A percentile compares a stretch with the other conserved stretches of the same genome.
These are phyloP conservation scores for Lamproptera curius DNA, from an alignment of 2,888 invertebrate species.

Conservation along the genomic window DNA sequence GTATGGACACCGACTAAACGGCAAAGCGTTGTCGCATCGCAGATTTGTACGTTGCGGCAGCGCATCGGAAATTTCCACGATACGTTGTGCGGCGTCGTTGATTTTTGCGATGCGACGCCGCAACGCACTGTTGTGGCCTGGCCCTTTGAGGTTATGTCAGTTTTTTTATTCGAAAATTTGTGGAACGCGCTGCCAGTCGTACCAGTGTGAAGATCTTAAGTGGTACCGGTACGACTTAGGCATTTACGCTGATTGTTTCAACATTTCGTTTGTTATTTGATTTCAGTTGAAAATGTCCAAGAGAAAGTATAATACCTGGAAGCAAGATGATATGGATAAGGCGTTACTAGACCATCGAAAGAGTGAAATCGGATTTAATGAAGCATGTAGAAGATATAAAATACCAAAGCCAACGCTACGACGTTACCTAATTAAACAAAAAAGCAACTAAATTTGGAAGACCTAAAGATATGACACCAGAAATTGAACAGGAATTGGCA, in stretches of 20 bases:
- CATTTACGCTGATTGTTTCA: background rate
- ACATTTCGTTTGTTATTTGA: background rate
- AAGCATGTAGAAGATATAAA: background rate
- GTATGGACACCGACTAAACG: no score
- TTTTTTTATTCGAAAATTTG: background rate
- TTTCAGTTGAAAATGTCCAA: background rate
- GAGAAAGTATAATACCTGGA: background rate
- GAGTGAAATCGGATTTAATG: background rate
- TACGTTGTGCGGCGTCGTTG: no score
- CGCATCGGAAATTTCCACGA: no score
- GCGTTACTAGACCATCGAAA: background rate
- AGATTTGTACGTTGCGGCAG: no score
- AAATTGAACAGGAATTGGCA: background rate
- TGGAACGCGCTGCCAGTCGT: background rate
- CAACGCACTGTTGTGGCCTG: no score
- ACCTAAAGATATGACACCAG: background rate
- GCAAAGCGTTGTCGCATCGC: no score
- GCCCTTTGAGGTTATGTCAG: background rate
- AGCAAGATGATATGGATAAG: background rate
- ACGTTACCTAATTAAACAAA: no score
- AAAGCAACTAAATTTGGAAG: background rate
- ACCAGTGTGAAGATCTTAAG: background rate
- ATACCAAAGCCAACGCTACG: background rate
- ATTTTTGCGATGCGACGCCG: no score
- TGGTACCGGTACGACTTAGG: background rate